These are phyloP conservation scores for Drosophila tristis DNA, from an alignment of 1,140 invertebrate genomes.

Conservation along the genomic window DNA sequence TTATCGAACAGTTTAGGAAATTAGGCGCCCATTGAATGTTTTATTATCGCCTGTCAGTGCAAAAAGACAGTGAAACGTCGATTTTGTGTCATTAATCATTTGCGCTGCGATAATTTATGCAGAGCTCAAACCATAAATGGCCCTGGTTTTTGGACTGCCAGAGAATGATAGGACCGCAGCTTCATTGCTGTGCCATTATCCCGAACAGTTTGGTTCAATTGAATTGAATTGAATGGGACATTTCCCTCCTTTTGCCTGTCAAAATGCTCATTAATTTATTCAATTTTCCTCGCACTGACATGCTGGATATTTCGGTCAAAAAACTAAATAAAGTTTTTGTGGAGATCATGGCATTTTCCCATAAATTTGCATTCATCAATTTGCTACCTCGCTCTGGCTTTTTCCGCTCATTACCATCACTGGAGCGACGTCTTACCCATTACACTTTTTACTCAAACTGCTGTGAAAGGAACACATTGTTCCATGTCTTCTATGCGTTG, in stretches of 20 bases:
- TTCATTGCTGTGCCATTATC: conserved; percentile 9
- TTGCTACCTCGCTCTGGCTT: conserved; percentile 22
- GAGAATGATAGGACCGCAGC: conserved; percentile 4
- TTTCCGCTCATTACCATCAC: conserved; percentile 36
- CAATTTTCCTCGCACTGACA: conserved; percentile 36
- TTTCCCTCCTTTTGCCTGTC: conserved; percentile 18
- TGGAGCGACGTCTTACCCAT: conserved; percentile 18
- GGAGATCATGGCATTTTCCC: background rate
- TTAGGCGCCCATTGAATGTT: conserved; percentile 7
- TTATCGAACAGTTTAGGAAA: conserved; percentile 21
- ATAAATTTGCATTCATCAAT: conserved; percentile 43
- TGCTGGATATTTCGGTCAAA: background rate
- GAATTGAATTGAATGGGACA: conserved; percentile 60
- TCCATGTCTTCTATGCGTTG: background rate
- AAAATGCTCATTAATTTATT: conserved; percentile 71
- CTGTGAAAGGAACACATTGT: conserved; percentile 36
- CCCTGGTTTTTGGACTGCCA: conserved; percentile 7
- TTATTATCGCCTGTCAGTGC: conserved; percentile 16
- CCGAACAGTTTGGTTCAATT: conserved; percentile 49
- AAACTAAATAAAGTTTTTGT: conserved; percentile 20
- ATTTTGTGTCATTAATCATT: conserved; percentile 32
- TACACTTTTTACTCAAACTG: conserved; percentile 5
- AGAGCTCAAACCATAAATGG: background rate
- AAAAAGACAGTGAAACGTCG: background rate
- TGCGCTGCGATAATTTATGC: conserved; percentile 36